Conservation (phyloP, 2,113 vertebrate species). For the Notothenia rossii region DNA sequence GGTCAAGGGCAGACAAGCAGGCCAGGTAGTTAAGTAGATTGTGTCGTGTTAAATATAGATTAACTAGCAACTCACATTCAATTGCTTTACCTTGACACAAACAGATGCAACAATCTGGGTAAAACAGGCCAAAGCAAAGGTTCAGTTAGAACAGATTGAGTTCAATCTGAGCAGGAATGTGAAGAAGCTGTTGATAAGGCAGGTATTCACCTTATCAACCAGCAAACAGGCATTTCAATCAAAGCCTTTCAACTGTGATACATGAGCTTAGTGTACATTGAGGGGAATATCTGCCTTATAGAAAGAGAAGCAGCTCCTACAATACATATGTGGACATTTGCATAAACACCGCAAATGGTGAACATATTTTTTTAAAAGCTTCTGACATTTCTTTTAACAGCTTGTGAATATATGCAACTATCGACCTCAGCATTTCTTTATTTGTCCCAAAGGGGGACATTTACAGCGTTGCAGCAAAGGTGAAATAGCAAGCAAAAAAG, state of each 20-base stretch:
- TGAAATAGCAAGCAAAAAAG: too few relatives aligned
- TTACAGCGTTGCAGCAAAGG: too few relatives aligned
- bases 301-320: too few relatives aligned
- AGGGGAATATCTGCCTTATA: neutral
- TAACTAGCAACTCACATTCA: neutral
- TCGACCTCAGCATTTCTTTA: too few relatives aligned
- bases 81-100: neutral
- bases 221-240: neutral
- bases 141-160: neutral
- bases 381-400: neutral
- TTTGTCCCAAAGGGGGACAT: too few relatives aligned
- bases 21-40: conserved; percentile 36
- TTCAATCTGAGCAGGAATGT: neutral
- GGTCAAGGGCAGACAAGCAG: conserved; percentile 24
- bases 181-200: neutral
- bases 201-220: neutral
- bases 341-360: too few relatives aligned
- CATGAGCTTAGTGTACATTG: neutral
- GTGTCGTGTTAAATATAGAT: conserved; percentile 23
- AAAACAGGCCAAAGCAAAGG: neutral
- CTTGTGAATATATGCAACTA: neutral
- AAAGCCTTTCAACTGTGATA: neutral
- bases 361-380: too few relatives aligned
- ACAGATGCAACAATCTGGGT: neutral
- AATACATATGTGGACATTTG: neutral